Evolutionary conservation across 2,113 vertebrate genomes (phyloP).

Genomic region (Leucosticte australis): DNA sequence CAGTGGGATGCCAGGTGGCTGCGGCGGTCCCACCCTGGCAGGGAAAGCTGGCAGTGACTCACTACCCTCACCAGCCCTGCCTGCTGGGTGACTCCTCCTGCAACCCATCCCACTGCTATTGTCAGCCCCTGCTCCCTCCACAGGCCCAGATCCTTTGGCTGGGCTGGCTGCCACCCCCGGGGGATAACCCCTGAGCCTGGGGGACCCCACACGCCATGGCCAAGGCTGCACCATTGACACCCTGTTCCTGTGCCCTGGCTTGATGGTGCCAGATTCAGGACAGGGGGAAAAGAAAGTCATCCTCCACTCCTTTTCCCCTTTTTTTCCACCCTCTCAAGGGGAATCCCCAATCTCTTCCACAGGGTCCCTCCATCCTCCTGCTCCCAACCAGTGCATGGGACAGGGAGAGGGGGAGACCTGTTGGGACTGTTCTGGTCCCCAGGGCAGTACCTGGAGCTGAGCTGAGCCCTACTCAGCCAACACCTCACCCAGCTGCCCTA

Average conservation of each 20-base stretch:
- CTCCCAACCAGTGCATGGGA: accelerated
- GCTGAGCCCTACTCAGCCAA: neutral
- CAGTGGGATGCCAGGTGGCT: neutral
- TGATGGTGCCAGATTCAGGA: neutral
- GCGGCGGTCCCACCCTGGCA: accelerated
- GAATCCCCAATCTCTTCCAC: neutral
- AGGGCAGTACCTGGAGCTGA: neutral
- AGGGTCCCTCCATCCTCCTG: neutral
- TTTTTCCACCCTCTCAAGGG: accelerated
- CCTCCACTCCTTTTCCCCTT: neutral
- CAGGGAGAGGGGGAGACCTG: neutral
- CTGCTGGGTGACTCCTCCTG: neutral
- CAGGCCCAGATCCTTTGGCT: neutral
- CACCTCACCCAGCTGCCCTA: neutral
- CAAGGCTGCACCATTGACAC: neutral
- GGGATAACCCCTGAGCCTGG: neutral
- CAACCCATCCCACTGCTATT: neutral
- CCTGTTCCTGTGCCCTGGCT: neutral
- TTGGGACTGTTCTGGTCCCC: neutral
- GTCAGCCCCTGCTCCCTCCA: neutral
- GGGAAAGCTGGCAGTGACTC: conserved; percentile 29
- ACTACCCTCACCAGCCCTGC: neutral
- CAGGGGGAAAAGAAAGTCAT: neutral
- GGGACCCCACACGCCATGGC: accelerated
- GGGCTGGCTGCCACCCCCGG: accelerated